phyloP scores from a whole-genome alignment of 2,113 vertebrate species.

The Anarhynchus alexandrinus region DNA sequence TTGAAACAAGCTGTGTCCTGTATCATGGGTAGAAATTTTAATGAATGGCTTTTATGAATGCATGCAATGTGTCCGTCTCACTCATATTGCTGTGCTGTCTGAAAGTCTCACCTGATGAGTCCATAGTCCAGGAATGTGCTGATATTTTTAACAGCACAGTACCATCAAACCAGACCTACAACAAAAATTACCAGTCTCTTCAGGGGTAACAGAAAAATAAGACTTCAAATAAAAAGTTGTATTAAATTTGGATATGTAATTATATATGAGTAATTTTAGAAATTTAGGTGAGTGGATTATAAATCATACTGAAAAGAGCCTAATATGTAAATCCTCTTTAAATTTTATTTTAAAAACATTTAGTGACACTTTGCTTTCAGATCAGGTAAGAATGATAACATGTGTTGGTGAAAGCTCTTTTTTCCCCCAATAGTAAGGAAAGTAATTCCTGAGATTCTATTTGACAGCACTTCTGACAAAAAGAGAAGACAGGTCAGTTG shows the following conservation, averaged over 20 bases:
- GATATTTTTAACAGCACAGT: not conserved
- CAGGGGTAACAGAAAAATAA: not conserved
- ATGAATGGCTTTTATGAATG: not conserved
- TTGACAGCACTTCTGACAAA: not conserved
- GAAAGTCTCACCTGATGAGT: not conserved
- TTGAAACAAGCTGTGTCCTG: not conserved
- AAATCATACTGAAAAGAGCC: not conserved
- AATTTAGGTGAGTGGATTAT: not conserved
- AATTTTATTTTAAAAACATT: not conserved
- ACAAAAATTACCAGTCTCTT: not conserved
- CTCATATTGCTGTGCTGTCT: not conserved
- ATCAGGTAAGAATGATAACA: not conserved
- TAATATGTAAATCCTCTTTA: not conserved
- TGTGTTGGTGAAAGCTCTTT: not conserved
- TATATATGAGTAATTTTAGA: not conserved
- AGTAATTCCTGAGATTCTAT: not conserved
- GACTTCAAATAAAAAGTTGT: not conserved
- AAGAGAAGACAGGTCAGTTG: not conserved
- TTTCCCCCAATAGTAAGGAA: not conserved
- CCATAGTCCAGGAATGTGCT: not conserved
- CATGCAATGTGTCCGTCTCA: not conserved
- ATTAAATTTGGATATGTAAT: not conserved
- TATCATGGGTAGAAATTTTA: not conserved
- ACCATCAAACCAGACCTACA: not conserved
- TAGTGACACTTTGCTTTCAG: not conserved